Conservation (phyloP, 2,888 invertebrate species). For the Thecocarcelia acutangulata region DNA sequence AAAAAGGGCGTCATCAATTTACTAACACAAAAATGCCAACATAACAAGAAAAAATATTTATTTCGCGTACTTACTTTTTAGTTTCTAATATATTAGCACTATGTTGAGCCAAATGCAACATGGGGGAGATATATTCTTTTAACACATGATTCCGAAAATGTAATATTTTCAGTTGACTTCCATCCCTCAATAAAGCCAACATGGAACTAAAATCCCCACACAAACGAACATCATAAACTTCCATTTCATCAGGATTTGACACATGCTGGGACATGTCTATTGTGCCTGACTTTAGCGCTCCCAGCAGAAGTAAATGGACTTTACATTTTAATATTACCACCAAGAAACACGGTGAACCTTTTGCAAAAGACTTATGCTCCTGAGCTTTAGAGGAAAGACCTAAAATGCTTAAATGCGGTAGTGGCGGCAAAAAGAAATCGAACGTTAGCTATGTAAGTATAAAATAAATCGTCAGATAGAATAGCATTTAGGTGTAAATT, state of each 20-base stretch:
- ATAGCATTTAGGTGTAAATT: neutral
- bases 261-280: slow-evolving; percentile 84
- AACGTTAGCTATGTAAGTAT: slow-evolving; percentile 81
- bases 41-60: no score
- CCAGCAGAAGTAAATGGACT: slow-evolving; percentile 90
- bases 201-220: slow-evolving; percentile 88
- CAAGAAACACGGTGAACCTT: slow-evolving; percentile 88
- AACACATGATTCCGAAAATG: slow-evolving; percentile 79
- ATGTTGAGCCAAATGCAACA: slow-evolving; percentile 85
- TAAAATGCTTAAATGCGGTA: slow-evolving; percentile 83
- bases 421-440: slow-evolving; percentile 83
- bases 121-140: slow-evolving; percentile 77
- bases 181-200: slow-evolving; percentile 85
- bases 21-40: no score
- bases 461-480: neutral
- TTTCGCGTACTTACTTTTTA: slow-evolving; percentile 81
- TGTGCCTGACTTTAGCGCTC: slow-evolving; percentile 90
- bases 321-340: slow-evolving; percentile 88
- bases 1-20: no score
- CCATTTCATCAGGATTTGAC: slow-evolving; percentile 83
- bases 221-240: slow-evolving; percentile 85
- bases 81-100: slow-evolving; percentile 88
- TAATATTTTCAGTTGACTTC: slow-evolving; percentile 85
- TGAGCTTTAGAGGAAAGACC: slow-evolving; percentile 83
- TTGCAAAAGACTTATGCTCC: slow-evolving; percentile 83